These are phyloP conservation scores for Pampus argenteus DNA, from an alignment of 2,797 vertebrate species.

Conservation along the genomic window DNA sequence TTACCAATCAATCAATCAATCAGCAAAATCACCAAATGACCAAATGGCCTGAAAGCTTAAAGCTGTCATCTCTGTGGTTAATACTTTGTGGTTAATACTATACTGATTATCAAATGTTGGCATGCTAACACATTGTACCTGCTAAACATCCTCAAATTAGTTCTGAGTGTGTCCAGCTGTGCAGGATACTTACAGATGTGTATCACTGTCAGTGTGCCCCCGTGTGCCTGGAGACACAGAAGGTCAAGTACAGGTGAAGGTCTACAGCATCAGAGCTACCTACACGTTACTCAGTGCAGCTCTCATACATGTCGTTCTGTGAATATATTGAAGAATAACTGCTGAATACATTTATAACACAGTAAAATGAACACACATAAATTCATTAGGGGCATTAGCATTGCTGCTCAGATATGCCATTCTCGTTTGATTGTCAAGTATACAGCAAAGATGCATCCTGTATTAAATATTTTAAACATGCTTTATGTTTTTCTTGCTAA, in stretches of 20 bases:
- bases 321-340: background rate
- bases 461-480: background rate
- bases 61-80: no score
- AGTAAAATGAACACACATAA: background rate
- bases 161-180: no score
- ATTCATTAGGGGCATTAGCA: background rate
- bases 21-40: no score
- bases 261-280: constrained; percentile 3
- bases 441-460: background rate
- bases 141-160: no score
- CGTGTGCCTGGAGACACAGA: constrained; percentile 5
- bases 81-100: no score
- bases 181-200: constrained; percentile 23
- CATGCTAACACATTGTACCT: no score
- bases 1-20: no score
- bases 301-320: background rate
- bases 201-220: constrained; percentile 9
- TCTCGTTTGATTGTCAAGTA: background rate
- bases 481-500: background rate
- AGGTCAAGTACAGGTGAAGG: constrained; percentile 17
- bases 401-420: background rate
- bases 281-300: background rate
- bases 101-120: no score
- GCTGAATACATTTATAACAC: background rate
- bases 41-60: no score